These are phyloP conservation scores for Carassius carassius DNA, from an alignment of 2,113 vertebrate genomes.

Conservation along the genomic window DNA sequence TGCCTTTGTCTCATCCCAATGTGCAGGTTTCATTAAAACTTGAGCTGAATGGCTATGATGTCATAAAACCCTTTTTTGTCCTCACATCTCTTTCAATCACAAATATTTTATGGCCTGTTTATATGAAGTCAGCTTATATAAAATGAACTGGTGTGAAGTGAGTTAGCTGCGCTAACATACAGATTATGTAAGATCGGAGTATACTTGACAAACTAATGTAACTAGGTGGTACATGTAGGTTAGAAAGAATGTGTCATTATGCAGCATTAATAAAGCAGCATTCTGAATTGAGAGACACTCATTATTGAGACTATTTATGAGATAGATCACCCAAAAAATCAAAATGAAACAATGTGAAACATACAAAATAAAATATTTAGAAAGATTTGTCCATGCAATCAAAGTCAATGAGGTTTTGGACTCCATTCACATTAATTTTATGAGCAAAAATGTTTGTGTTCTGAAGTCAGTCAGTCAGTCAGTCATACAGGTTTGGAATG, in stretches of 20 bases:
- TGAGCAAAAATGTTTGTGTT: too few species aligned
- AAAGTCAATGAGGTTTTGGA: too few species aligned
- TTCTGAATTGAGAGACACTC: slow-evolving; percentile 36
- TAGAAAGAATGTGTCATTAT: slow-evolving; percentile 2
- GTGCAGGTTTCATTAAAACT: neutral
- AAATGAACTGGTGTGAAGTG: neutral
- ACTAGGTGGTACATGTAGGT: neutral
- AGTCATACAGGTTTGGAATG: too few species aligned
- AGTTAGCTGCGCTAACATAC: neutral
- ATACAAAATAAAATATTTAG: too few species aligned
- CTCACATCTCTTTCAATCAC: neutral
- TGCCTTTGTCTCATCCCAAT: neutral
- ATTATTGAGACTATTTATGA: neutral
- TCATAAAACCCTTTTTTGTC: neutral
- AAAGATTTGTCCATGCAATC: neutral
- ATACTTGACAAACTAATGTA: neutral
- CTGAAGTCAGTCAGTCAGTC: too few species aligned
- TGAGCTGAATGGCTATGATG: neutral
- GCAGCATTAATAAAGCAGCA: slow-evolving; percentile 30
- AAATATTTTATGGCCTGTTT: neutral
- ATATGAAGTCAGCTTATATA: neutral
- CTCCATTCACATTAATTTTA: too few species aligned
- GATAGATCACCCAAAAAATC: neutral
- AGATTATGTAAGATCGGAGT: neutral
- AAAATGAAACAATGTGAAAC: too few species aligned